phyloP scores from a whole-genome alignment of 2,888 invertebrate genomes.

The Argyra leucocephala region DNA sequence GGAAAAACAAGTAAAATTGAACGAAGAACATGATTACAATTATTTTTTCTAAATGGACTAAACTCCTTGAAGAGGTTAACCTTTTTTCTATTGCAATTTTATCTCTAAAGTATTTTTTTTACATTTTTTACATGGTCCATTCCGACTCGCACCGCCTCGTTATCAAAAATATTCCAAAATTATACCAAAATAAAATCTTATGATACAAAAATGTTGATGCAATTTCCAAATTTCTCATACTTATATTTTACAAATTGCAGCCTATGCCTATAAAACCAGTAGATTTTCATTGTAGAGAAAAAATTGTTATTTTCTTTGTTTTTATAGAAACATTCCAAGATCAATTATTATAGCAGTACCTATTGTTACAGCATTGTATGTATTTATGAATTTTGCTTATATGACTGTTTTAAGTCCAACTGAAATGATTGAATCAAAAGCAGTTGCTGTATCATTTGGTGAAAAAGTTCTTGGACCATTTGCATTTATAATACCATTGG shows the following conservation, averaged over 20 bases:
- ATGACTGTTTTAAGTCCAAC: slow-evolving; percentile 65
- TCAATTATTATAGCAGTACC: slow-evolving; percentile 76
- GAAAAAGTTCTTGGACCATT: slow-evolving; percentile 55
- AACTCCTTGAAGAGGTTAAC: no score
- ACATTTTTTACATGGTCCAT: no score
- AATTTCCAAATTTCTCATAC: not conserved
- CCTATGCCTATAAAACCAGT: not conserved
- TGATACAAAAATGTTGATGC: not conserved
- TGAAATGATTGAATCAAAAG: slow-evolving; percentile 63
- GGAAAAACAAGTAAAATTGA: no score
- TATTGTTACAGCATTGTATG: slow-evolving; percentile 66
- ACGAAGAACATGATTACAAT: no score
- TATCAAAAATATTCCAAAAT: no score
- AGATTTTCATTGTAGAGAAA: not conserved
- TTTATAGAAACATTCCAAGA: slow-evolving; percentile 63
- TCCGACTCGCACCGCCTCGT: no score
- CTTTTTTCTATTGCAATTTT: no score
- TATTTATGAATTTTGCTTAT: slow-evolving; percentile 79
- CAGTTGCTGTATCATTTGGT: slow-evolving; percentile 72
- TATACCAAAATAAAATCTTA: no score
- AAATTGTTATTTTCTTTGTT: slow-evolving; percentile 17
- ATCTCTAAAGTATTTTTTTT: no score
- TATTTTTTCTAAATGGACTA: no score
- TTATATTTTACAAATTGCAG: slow-evolving; percentile 8
- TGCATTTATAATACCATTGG: slow-evolving; percentile 60